Evolutionary conservation across 2,797 vertebrate species (phyloP).

Genomic region (Labroides dimidiatus): DNA sequence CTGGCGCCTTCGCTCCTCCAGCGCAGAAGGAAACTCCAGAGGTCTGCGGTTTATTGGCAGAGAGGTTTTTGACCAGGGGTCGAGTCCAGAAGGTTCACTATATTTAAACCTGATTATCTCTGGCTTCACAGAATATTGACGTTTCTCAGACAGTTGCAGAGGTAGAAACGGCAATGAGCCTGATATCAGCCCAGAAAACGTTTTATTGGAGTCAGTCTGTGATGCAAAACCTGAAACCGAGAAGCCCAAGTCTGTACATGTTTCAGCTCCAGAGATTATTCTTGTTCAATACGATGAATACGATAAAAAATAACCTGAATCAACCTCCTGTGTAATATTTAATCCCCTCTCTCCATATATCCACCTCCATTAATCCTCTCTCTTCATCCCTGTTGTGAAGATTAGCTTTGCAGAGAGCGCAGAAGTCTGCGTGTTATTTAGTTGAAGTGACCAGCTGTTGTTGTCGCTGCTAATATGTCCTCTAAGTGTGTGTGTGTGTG

Average conservation of each 20-base stretch:
- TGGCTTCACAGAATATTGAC: slow-evolving; percentile 19
- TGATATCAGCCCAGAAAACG: no score
- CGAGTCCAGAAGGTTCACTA: slow-evolving; percentile 22
- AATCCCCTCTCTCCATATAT: slow-evolving; percentile 47
- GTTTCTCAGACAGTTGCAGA: slow-evolving; percentile 26
- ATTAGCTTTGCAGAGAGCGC: slow-evolving; percentile 66
- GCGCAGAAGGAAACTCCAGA: no score
- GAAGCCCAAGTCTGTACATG: no score
- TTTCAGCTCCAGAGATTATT: slow-evolving; percentile 29
- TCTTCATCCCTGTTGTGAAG: slow-evolving; percentile 59
- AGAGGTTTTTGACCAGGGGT: neutral
- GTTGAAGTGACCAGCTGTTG: slow-evolving; percentile 73
- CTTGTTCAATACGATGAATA: slow-evolving; percentile 21
- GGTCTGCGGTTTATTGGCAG: slow-evolving; percentile 10
- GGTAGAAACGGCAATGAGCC: slow-evolving; percentile 14
- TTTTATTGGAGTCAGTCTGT: no score
- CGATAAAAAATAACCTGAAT: slow-evolving; percentile 49
- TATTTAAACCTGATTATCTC: slow-evolving; percentile 53
- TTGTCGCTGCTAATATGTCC: slow-evolving; percentile 27
- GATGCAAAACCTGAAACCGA: no score
- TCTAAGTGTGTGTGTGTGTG: slow-evolving; percentile 15
- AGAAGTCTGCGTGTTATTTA: slow-evolving; percentile 64
- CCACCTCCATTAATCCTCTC: slow-evolving; percentile 63
- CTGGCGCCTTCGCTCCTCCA: neutral
- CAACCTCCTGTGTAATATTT: slow-evolving; percentile 39